Evolutionary conservation across 2,888 invertebrate genomes (phyloP), one percentile per base, ranked within the genome.

Genomic region (Pheosia gnoma): DNA sequence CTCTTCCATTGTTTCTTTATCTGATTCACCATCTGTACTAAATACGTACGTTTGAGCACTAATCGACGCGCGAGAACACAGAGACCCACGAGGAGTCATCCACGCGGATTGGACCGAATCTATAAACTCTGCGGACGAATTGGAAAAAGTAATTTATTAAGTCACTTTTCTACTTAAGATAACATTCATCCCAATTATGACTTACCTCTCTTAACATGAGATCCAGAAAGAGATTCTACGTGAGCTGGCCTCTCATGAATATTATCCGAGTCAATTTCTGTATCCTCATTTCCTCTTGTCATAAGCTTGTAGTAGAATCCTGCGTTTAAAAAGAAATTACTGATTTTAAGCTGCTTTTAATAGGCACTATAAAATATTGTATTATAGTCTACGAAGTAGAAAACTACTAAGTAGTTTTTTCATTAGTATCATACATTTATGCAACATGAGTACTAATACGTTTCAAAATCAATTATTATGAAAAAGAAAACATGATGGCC

Each of bases 241-340:
- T 51, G 13, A 51, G 9, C 51, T 0, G 71, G 74, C 63, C 87
- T 87, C 68, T 89, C 89, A 11, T 13, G 0, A 79, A 77, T 55
- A 88, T 67, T 0, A 85, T 82, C 60, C 85, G 85, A n/a, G 86
- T 86, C 87, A 0, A 84, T 78, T 58, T 90, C 85, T 52, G 85
- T 84, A 63, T 84, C 86, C 60, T 90, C 90, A 68, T 87, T 94
- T 54, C 95, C 95, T 7, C 95, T 94, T 13, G 94, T 94, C 3
- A 96, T 96, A 66, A 97, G 85, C 57, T 94, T 94, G 78, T 94
- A 94, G 66, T 89, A 91, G 66, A 86, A 83, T 38, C 86, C 90
- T 90, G 62, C 7, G 10, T 10, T 10, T 49, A 3, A 49, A 49
- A 49, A 49, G 1, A n/a, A 11, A 43, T 8, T 25, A 25, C 25